phyloP scores from a whole-genome alignment of 2,888 invertebrate genomes.

The Troilus luridus region DNA sequence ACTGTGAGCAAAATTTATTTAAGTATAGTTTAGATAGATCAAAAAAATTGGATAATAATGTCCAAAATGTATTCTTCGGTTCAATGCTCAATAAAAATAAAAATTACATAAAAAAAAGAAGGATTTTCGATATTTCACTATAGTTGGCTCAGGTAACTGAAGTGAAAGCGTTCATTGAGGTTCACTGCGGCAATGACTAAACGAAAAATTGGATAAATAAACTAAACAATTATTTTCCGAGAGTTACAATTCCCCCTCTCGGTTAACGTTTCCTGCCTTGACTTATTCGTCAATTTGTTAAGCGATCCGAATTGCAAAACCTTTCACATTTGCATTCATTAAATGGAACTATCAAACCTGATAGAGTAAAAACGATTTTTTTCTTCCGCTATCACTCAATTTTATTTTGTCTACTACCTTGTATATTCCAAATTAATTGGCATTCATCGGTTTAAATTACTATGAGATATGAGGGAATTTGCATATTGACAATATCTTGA shows the following conservation, averaged over 20 bases:
- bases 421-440: background rate
- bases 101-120: background rate
- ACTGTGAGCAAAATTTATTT: no score
- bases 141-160: background rate
- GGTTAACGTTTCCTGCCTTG: background rate
- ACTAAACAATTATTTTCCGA: background rate
- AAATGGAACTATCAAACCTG: background rate
- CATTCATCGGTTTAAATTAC: background rate
- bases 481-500: background rate
- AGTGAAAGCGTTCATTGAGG: background rate
- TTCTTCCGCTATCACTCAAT: background rate
- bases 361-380: background rate
- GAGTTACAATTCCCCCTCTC: background rate
- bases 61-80: background rate
- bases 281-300: slow-evolving; percentile 13
- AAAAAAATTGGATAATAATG: background rate
- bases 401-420: background rate
- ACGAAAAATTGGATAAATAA: background rate
- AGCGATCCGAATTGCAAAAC: background rate
- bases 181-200: background rate
- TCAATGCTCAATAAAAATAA: background rate
- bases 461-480: background rate
- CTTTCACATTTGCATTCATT: background rate
- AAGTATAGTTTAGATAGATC: no score
- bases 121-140: background rate